phyloP scores from a whole-genome alignment of 2,888 invertebrate species.

The Sturmia bella region DNA sequence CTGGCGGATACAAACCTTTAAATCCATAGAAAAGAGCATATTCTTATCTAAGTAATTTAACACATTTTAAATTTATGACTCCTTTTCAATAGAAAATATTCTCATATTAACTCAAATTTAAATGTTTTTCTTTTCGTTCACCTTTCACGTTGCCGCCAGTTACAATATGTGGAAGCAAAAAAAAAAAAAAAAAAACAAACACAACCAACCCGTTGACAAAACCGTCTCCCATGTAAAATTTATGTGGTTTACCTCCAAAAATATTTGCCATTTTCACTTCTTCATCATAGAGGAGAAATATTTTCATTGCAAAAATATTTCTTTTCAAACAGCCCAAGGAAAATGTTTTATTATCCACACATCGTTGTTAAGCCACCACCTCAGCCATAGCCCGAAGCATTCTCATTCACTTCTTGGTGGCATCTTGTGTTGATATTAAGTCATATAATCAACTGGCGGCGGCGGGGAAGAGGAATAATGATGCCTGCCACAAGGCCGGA shows the following conservation, averaged over 20 bases:
- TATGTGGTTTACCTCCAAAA: slow-evolving; percentile 67
- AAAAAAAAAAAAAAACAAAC: neutral
- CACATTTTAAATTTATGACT: slow-evolving; percentile 49
- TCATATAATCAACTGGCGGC: slow-evolving; percentile 1
- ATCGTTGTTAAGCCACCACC: slow-evolving; percentile 5
- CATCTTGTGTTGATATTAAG: slow-evolving; percentile 10
- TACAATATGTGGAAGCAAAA: slow-evolving; percentile 30
- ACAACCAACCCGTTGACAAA: slow-evolving; percentile 42
- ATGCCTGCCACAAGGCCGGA: neutral
- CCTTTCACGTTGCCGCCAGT: slow-evolving; percentile 36
- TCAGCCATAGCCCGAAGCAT: neutral
- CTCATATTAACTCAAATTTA: slow-evolving; percentile 35
- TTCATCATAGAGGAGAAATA: slow-evolving; percentile 32
- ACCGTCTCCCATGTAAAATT: slow-evolving; percentile 59
- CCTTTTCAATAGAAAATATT: slow-evolving; percentile 44
- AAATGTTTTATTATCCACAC: slow-evolving; percentile 56
- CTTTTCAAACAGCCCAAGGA: slow-evolving; percentile 15
- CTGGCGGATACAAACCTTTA: neutral
- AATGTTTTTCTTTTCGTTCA: neutral
- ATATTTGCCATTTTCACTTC: slow-evolving; percentile 52
- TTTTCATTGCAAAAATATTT: slow-evolving; percentile 34
- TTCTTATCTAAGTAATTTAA: slow-evolving; percentile 42
- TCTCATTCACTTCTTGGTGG: neutral
- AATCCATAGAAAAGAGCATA: neutral
- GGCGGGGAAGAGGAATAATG: neutral